These are phyloP conservation scores for Scyliorhinus canicula DNA, from an alignment of 2,797 vertebrate genomes.

Conservation along the genomic window DNA sequence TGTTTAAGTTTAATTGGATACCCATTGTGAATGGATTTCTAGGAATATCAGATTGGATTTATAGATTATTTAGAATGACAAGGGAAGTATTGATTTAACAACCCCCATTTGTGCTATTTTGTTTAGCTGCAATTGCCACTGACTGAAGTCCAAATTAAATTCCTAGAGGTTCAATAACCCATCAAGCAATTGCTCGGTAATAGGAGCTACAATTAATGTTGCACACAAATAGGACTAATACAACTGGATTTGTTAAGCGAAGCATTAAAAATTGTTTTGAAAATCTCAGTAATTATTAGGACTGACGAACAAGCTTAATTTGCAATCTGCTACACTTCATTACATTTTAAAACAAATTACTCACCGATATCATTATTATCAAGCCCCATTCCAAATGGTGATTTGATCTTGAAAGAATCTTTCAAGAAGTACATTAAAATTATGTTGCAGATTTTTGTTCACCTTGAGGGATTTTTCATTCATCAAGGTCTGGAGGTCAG, in stretches of 20 bases:
- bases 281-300: neutral
- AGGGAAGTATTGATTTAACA: neutral
- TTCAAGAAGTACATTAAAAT: neutral
- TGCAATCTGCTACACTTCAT: constrained; percentile 18
- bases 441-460: neutral
- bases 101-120: neutral
- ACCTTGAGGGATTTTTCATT: neutral
- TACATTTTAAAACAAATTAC: constrained; percentile 6
- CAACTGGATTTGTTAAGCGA: neutral
- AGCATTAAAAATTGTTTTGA: neutral
- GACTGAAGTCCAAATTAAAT: neutral
- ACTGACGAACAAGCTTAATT: neutral
- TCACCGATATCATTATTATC: neutral
- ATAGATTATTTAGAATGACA: neutral
- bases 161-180: neutral
- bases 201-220: neutral
- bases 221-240: neutral
- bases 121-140: neutral
- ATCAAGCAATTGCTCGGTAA: neutral
- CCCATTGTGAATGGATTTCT: neutral
- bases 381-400: neutral
- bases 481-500: too few relatives aligned
- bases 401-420: neutral
- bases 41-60: neutral
- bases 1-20: neutral